phyloP scores from a whole-genome alignment of 2,113 vertebrate genomes.

The Antennarius striatus region DNA sequence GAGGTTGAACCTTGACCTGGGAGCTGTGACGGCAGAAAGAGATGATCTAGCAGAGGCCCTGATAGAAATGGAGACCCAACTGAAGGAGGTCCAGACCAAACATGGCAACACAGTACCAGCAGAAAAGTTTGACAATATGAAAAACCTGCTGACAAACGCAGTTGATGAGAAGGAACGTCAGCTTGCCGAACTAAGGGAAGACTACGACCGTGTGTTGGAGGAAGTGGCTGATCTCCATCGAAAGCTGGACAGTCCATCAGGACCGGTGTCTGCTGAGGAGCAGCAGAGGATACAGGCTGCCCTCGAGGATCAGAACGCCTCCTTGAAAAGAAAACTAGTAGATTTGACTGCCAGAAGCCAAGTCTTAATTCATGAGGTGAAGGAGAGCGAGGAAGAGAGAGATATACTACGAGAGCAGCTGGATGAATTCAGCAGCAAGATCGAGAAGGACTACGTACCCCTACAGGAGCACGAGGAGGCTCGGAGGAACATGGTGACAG shows the following conservation, averaged over 20 bases:
- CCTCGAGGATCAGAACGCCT: conserved; percentile 79
- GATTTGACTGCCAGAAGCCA: conserved; percentile 85
- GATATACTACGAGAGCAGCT: conserved; percentile 84
- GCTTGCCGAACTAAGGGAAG: conserved; percentile 81
- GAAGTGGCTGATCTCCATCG: conserved; percentile 83
- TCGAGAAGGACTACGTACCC: conserved; percentile 85
- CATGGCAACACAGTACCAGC: conserved; percentile 74
- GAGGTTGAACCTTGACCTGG: conserved; percentile 81
- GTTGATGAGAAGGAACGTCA: conserved; percentile 86
- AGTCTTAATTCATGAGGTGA: conserved; percentile 82
- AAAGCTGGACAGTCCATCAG: conserved; percentile 76
- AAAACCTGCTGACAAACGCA: conserved; percentile 83
- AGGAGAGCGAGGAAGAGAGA: conserved; percentile 81
- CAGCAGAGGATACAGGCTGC: conserved; percentile 77
- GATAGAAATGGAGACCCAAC: conserved; percentile 75
- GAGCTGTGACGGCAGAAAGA: conserved; percentile 72
- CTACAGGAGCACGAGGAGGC: conserved; percentile 83
- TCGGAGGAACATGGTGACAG: conserved; percentile 77
- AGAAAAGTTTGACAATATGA: conserved; percentile 92
- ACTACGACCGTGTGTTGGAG: conserved; percentile 80
- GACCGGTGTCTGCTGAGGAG: conserved; percentile 74
- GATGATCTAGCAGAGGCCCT: conserved; percentile 76
- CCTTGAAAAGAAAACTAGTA: conserved; percentile 80
- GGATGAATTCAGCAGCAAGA: conserved; percentile 80
- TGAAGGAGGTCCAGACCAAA: conserved; percentile 77